Evolutionary conservation across 2,113 vertebrate genomes (phyloP), one percentile per base, ranked within the genome.

Genomic region (Fulica atra): DNA sequence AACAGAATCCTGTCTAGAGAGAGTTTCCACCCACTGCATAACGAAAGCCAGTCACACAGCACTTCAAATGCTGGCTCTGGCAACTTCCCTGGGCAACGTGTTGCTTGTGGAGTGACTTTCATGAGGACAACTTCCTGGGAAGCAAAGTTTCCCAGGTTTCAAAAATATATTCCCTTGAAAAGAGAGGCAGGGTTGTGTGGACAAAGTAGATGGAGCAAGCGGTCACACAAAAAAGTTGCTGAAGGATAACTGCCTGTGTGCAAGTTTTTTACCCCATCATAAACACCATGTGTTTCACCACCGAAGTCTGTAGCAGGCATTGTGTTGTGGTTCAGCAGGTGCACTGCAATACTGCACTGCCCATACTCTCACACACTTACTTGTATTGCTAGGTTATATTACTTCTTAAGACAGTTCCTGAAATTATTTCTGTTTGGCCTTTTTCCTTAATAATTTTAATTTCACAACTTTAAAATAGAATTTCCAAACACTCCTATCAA

Each of bases 401-500:
- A 57, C 6, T 17, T 61, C 53, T 24, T 29, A 42, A 65, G 24
- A 44, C 3, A 63, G 2, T 11, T 82, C 48, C 42, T 63, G 28
- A 63, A 84, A 79, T 44, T 1, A 56, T 9, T 3, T 31, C 4
- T 1, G 1, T 50, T 63, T 79, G 9, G 11, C 13, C 6, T 63
- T 79, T 78, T 70, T 36, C 14, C 7, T 40, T 16, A 16, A 13
- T 2, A 46, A 10, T 15, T 61, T 31, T 38, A 33, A 46, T 17
- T 11, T 64, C 38, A 23, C 1, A 1, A 7, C 17, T 48, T 51
- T 53, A 8, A 3, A 24, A 23, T 6, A 17, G 5, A 26, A n/a
- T 54, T 66, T 64, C 28, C 63, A 36, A 78, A 51, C 6, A 26
- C 31, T 72, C 82, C 23, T 48, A 24, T 33, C 2, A 23, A 46